phyloP scores from a whole-genome alignment of 1,140 invertebrate genomes.

The Cephus cinctus region DNA sequence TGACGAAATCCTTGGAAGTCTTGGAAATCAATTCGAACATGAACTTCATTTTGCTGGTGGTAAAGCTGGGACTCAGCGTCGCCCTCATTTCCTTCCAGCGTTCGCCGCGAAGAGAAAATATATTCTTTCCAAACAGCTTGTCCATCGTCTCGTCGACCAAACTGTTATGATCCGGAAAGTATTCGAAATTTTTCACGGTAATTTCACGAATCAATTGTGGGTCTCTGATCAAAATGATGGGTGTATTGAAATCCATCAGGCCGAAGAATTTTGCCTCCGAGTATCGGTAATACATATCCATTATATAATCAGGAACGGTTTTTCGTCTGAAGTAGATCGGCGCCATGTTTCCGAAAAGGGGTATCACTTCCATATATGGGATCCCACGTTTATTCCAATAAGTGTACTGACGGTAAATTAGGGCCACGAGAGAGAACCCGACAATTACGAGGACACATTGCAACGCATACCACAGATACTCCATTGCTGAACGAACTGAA shows the following conservation, averaged over 20 bases:
- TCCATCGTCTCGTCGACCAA: constrained; percentile 31
- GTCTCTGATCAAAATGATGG: constrained; percentile 59
- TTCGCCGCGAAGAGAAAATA: constrained; percentile 44
- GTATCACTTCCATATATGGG: background rate
- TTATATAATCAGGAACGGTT: background rate
- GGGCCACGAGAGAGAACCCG: too few species aligned
- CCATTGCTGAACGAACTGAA: too few species aligned
- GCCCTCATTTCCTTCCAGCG: constrained; percentile 52
- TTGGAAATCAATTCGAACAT: constrained; percentile 50
- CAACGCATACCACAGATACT: too few species aligned
- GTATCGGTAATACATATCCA: constrained; percentile 10
- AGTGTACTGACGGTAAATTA: background rate
- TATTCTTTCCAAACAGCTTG: constrained; percentile 43
- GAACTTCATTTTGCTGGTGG: constrained; percentile 51
- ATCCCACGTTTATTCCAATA: constrained; percentile 22
- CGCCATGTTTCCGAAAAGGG: background rate
- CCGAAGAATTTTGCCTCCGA: constrained; percentile 42
- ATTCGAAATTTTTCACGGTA: constrained; percentile 62
- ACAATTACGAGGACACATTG: too few species aligned
- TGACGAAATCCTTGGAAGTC: constrained; percentile 37
- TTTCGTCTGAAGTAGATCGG: background rate
- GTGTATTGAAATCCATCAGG: constrained; percentile 54
- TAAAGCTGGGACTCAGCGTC: constrained; percentile 49
- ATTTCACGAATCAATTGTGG: constrained; percentile 61
- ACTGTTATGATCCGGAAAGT: constrained; percentile 60